A percentile compares a stretch with the other conserved stretches of the same genome.
Conservation (phyloP, 35 echinoderm and acorn worm genomes). For the Apostichopus japonicus region DNA sequence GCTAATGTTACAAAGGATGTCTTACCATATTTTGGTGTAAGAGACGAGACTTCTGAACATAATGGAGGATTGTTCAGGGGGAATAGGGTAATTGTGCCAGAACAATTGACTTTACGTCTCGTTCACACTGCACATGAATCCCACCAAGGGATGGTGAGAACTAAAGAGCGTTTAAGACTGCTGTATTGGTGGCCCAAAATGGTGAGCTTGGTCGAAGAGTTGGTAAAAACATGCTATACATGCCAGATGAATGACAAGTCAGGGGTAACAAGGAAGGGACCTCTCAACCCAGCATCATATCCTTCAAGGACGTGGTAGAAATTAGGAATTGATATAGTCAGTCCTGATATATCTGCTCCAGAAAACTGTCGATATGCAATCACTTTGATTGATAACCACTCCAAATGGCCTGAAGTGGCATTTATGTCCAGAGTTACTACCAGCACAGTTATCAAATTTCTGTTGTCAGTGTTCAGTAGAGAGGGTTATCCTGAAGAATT, state of each 20-base stretch:
- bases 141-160: background rate
- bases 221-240: background rate
- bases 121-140: background rate
- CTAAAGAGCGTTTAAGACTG: background rate
- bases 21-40: background rate
- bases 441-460: background rate
- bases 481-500: slow-evolving; percentile 30
- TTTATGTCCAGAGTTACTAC: slow-evolving; percentile 4
- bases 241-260: slow-evolving; percentile 9
- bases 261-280: background rate
- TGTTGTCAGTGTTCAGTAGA: background rate
- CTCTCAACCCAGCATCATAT: background rate
- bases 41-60: slow-evolving; percentile 40
- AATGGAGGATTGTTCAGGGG: slow-evolving; percentile 51
- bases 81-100: slow-evolving; percentile 58
- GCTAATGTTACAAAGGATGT: background rate
- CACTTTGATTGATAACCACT: slow-evolving; percentile 7
- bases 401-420: slow-evolving; percentile 17
- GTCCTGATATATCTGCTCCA: background rate
- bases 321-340: background rate
- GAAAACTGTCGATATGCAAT: slow-evolving; percentile 8
- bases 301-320: background rate
- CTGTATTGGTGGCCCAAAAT: background rate
- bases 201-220: background rate
- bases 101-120: background rate